phyloP scores from a whole-genome alignment of 2,113 vertebrate species.

The Nibea albiflora region DNA sequence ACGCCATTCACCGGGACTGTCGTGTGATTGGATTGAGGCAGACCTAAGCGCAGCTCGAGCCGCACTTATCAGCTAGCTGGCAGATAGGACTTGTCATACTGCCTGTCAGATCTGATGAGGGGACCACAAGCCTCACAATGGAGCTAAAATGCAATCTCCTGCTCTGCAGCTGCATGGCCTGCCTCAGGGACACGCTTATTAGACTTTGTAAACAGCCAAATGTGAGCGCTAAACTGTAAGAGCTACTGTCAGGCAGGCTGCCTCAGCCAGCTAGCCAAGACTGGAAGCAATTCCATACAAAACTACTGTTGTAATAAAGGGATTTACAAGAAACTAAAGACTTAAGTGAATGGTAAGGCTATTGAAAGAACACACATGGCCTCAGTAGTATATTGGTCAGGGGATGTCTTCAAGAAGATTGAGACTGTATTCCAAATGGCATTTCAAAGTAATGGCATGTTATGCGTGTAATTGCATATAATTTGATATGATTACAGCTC shows the following conservation, averaged over 20 bases:
- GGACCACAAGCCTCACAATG: conserved; percentile 78
- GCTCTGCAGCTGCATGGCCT: conserved; percentile 71
- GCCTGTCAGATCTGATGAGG: conserved; percentile 84
- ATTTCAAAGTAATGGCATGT: neutral
- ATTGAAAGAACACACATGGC: neutral
- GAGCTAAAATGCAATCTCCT: conserved; percentile 84
- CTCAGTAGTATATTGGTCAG: conserved; percentile 4
- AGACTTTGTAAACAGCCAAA: conserved; percentile 83
- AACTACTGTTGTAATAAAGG: conserved; percentile 44
- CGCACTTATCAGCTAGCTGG: conserved; percentile 83
- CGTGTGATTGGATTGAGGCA: conserved; percentile 83
- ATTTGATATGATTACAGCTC: neutral
- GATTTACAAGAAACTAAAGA: conserved; percentile 42
- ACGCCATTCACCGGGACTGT: conserved; percentile 70
- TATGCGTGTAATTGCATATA: neutral
- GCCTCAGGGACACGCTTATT: conserved; percentile 79
- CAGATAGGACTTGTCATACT: conserved; percentile 85
- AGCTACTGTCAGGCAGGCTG: conserved; percentile 65
- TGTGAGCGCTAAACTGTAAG: conserved; percentile 72
- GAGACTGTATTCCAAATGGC: neutral
- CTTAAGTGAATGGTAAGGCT: conserved; percentile 16
- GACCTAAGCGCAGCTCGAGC: conserved; percentile 75
- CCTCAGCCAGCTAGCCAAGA: conserved; percentile 47
- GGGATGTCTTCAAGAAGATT: conserved; percentile 5
- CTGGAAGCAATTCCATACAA: conserved; percentile 38